A percentile compares a stretch with the other conserved stretches of the same genome.
These are phyloP conservation scores for Patella vulgata DNA, from an alignment of 1,140 invertebrate species.

Conservation along the genomic window DNA sequence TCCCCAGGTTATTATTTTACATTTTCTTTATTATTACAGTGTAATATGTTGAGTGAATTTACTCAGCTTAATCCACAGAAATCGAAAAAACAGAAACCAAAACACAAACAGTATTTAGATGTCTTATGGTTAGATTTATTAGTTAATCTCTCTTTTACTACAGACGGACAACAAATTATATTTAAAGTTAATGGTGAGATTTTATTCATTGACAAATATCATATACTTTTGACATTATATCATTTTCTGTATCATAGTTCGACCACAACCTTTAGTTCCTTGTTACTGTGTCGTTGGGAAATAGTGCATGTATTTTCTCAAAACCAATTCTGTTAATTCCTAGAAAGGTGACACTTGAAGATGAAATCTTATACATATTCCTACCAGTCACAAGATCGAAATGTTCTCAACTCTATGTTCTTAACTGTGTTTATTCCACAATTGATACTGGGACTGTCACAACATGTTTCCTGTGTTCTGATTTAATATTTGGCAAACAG, in stretches of 20 bases:
- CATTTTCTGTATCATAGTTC: not conserved
- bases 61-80: constrained; percentile 54
- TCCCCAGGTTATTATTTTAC: too few relatives aligned
- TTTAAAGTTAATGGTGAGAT: constrained; percentile 57
- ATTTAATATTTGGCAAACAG: too few relatives aligned
- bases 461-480: too few relatives aligned
- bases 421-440: too few relatives aligned
- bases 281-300: constrained; percentile 2
- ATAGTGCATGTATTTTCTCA: too few relatives aligned
- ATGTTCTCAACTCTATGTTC: too few relatives aligned
- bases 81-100: constrained; percentile 34
- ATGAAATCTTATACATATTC: too few relatives aligned
- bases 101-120: constrained; percentile 47
- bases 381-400: too few relatives aligned
- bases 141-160: constrained; percentile 59
- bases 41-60: constrained; percentile 60
- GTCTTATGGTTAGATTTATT: constrained; percentile 59
- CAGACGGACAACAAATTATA: constrained; percentile 65
- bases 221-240: too few relatives aligned
- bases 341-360: too few relatives aligned
- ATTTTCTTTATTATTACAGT: constrained; percentile 39
- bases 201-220: not conserved
- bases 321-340: too few relatives aligned
- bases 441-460: too few relatives aligned
- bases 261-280: not conserved